Base-by-base conservation (phyloP, 2,888 invertebrate species). In the Gerris lacustris region DNA sequence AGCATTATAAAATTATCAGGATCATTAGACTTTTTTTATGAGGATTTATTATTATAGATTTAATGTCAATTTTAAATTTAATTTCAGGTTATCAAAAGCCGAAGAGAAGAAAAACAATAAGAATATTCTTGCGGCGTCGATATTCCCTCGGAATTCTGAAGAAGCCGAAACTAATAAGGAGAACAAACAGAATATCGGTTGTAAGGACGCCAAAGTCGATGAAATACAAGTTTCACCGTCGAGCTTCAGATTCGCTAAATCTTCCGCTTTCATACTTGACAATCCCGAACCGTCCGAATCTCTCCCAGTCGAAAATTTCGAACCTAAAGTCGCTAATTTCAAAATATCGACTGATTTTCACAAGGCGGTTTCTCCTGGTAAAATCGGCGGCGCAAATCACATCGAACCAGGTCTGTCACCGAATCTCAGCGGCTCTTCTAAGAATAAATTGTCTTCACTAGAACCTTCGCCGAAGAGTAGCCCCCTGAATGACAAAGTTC, bases 21-120 rank as follows among this genome's bases (percentile, higher is more conserved):
- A 31, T 31, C 31, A 2, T 31, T 31, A 31, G 31, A 31, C 31
- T 31, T 31, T 31, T 31, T 31, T 2, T 31, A 31, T 31, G 31
- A 31, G 31, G 31, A 31, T 31, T 31, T 31, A 31, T 31, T 31
- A 31, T 31, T 31, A 4, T 31, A 31, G 31, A 31, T 31, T 31
- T 31, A 31, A 2, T 31, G 31, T 31, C 31, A 31, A 31, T 31
- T 31, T 31, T 31, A 31, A 31, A 31, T 55, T 55, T 55, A 55
- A 55, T 55, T 55, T 55, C 15, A 55, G 55, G 55, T 55, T 55
- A 55, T 55, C 11, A 11, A 55, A 55, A 5, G 55, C 55, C 15
- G 55, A 55, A 55, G 55, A 55, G 15, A 55, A 55, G 55, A 55
- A 55, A 55, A 55, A 15, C 55, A 55, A 55, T 55, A 55, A 55